Base-by-base conservation (phyloP, 2,113 vertebrate genomes). In the Sitta europaea region DNA sequence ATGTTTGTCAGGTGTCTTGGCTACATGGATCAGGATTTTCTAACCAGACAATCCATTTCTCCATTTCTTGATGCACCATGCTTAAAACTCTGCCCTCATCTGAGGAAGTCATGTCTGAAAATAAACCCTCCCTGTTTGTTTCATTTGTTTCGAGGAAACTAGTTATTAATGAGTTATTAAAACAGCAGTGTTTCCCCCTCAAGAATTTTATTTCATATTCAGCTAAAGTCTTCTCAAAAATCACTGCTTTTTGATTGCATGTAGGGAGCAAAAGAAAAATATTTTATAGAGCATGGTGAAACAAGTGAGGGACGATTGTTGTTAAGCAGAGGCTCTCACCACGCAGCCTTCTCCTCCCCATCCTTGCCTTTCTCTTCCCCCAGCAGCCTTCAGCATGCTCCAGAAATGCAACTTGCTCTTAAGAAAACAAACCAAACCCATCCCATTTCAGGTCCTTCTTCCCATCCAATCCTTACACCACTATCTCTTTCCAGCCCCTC, bases 31-130 rank as follows among this genome's bases (percentile, higher is more conserved):
- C 9, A 68, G 35, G 51, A 53, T 74, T 81, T 95, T 86, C 43
- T 86, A 90, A 92, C 10, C 24, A 65, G 31, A 47, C 13, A 58
- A 72, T 45, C 54, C 10, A 23, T 57, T 81, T 61, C 53, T 84
- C 51, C 24, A 3, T n/a, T n/a, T n/a, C n/a, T n/a, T 10, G 15
- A 36, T 27, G 25, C 8, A 65, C 9, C 27, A 21, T 0, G 0
- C 62, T 58, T 85, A 72, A 65, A 94, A 57, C 10, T 43, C 62
- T 81, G 13, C 6, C 25, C 18, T 71, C n/a, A 53, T 90, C 48
- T 68, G 25, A 72, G 25, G 15, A 68, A 58, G 9, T 58, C 1
- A 1, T 5, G 1, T 76, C 42, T 93, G 84, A 71, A 65, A 82
- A 77, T 18, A 87, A 73, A 28, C 36, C 20, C 23, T 48, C 43